Evolutionary conservation across 2,797 vertebrate species (phyloP).

Genomic region (Remorina albescens): DNA sequence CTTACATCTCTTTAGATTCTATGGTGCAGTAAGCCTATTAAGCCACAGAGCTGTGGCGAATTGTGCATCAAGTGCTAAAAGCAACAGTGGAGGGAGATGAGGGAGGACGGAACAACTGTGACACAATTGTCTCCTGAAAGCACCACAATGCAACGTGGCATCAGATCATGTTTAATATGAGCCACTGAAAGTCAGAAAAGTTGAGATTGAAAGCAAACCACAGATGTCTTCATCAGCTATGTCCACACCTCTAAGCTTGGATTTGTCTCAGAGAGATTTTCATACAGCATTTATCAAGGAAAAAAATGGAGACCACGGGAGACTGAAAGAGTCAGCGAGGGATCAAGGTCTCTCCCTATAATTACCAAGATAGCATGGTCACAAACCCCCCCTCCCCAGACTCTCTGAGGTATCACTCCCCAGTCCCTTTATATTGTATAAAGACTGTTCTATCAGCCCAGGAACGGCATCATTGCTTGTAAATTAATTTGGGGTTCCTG

Average conservation of each 20-base stretch:
- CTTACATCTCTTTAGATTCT: slow-evolving; percentile 73
- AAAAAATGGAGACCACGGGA: slow-evolving; percentile 31
- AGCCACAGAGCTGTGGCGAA: slow-evolving; percentile 65
- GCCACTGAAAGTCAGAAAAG: slow-evolving; percentile 22
- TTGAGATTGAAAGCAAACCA: slow-evolving; percentile 31
- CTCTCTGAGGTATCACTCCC: slow-evolving; percentile 72
- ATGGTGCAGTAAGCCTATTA: slow-evolving; percentile 73
- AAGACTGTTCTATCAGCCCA: slow-evolving; percentile 80
- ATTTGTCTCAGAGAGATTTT: slow-evolving; percentile 47
- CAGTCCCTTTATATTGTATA: slow-evolving; percentile 76
- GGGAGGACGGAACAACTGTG: slow-evolving; percentile 48
- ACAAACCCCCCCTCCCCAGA: slow-evolving; percentile 60
- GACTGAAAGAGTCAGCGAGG: slow-evolving; percentile 57
- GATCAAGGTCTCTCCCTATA: slow-evolving; percentile 75
- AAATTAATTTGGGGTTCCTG: slow-evolving; percentile 85
- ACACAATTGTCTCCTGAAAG: slow-evolving; percentile 26
- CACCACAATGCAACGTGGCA: slow-evolving; percentile 20
- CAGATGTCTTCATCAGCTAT: slow-evolving; percentile 70
- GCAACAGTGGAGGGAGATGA: slow-evolving; percentile 51
- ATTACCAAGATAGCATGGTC: slow-evolving; percentile 79
- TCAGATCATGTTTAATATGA: slow-evolving; percentile 24
- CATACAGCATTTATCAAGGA: slow-evolving; percentile 54
- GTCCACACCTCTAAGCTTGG: slow-evolving; percentile 26
- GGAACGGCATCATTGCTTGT: slow-evolving; percentile 80
- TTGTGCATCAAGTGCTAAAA: slow-evolving; percentile 57